Evolutionary conservation across 2,113 vertebrate genomes (phyloP), one percentile per base, ranked within the genome.

Genomic region (Panthera tigris): DNA sequence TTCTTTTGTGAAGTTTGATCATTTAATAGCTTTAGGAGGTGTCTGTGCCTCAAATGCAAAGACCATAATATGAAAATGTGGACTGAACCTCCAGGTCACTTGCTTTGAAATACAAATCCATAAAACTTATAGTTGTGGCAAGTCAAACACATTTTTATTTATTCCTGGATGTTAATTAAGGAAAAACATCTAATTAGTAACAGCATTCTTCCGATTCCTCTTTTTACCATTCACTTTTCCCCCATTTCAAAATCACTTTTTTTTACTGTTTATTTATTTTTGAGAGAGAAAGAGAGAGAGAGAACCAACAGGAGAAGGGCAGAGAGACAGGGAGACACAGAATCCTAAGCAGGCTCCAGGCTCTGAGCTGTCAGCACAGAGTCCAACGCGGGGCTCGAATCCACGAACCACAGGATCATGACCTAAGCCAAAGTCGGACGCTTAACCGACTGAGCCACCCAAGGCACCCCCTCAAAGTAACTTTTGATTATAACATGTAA

Each of bases 91-190:
- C 71, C 85, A 86, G 41, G 69, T 45, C 7, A 27, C n/a, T 84
- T 76, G 29, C 21, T 91, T 74, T 95, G 55, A 93, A 93, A 65
- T 86, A 52, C 36, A 73, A 91, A 82, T 89, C 39, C n/a, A 71
- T 84, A 29, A 88, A 91, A 66, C 73, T 39, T 52, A 92, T 80
- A 50, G 73, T 86, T 90, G 73, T 65, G 27, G 19, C 68, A 81
- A 86, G 5, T 73, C n/a, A 71, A 89, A 61, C 23, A 41, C 27
- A 36, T 68, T 95, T 90, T 89, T 69, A 48, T 94, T 91, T 95
- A 57, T 90, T 87, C 33, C 36, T 66, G 0, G 10, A 57, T 92
- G 11, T 39, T 63, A 61, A 69, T 80, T 85, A 89, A 83, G 89
- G 68, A 85, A 78, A 82, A 66, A 13, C 23, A 85, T 79, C 48